Conservation (phyloP, 2,888 invertebrate genomes). For the Strigamia crassipes region DNA sequence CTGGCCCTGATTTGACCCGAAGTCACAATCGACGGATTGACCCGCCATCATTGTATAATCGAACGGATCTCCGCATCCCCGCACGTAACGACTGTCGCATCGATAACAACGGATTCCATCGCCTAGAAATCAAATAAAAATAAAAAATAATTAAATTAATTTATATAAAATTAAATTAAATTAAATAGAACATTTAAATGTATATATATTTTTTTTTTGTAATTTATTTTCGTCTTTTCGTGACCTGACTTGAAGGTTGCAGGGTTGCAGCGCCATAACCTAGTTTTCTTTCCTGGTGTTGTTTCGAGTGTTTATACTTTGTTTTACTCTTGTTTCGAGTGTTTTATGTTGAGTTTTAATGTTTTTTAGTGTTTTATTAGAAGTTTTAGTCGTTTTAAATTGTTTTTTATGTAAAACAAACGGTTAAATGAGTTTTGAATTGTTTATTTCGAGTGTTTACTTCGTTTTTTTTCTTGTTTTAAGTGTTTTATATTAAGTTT, state of each 20-base stretch:
- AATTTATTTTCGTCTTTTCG: neutral
- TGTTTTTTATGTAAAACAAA: too few relatives aligned
- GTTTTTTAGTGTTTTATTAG: too few relatives aligned
- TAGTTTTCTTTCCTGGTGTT: neutral
- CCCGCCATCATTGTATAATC: neutral
- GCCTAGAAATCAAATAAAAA: neutral
- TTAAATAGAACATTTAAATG: neutral
- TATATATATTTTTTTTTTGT: neutral
- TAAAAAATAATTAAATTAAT: neutral
- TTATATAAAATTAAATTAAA: neutral
- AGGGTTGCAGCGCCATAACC: neutral
- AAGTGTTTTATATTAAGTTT: too few relatives aligned
- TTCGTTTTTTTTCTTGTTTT: too few relatives aligned
- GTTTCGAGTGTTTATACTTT: too few relatives aligned
- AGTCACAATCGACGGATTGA: neutral
- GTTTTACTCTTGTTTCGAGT: too few relatives aligned
- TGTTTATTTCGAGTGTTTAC: too few relatives aligned
- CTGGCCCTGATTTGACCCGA: neutral
- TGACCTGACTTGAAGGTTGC: slow-evolving; percentile 8
- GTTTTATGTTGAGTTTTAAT: too few relatives aligned
- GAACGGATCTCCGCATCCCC: neutral
- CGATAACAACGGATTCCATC: neutral
- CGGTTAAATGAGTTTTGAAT: too few relatives aligned
- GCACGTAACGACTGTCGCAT: neutral
- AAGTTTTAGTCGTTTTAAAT: too few relatives aligned